A percentile compares a stretch with the other conserved stretches of the same genome.
Conservation (phyloP, 1,140 invertebrate genomes). For the Drosophila pandora region DNA sequence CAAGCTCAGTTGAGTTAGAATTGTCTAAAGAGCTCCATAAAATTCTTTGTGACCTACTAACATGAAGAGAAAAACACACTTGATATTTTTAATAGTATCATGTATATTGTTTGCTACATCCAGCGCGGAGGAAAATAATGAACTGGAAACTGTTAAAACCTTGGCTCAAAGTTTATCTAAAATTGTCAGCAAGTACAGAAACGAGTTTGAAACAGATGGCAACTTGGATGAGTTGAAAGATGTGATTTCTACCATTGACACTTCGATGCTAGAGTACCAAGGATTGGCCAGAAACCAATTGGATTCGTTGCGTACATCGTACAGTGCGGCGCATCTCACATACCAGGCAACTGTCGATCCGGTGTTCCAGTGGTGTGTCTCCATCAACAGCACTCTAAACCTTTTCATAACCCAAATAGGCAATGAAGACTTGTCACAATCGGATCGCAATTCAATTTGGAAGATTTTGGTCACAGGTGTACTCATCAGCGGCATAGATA, state of each 20-base stretch:
- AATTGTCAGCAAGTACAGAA: neutral
- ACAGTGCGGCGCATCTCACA: neutral
- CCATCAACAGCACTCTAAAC: neutral
- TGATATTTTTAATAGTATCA: neutral
- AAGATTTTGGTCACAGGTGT: neutral
- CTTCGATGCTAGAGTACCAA: neutral
- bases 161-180: neutral
- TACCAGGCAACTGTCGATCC: neutral
- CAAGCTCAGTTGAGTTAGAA: neutral
- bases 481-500: neutral
- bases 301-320: neutral
- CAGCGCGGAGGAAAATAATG: neutral
- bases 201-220: neutral
- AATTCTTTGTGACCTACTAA: neutral
- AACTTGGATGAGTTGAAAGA: neutral
- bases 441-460: neutral
- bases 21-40: too few species aligned
- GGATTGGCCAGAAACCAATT: neutral
- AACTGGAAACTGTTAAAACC: neutral
- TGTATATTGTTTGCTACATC: neutral
- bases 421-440: neutral
- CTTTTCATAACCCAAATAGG: neutral
- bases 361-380: neutral
- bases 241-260: neutral
- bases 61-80: neutral